A percentile compares a stretch with the other conserved stretches of the same genome.
Conservation (phyloP, 2,113 vertebrate genomes). For the Bostrychus sinensis region DNA sequence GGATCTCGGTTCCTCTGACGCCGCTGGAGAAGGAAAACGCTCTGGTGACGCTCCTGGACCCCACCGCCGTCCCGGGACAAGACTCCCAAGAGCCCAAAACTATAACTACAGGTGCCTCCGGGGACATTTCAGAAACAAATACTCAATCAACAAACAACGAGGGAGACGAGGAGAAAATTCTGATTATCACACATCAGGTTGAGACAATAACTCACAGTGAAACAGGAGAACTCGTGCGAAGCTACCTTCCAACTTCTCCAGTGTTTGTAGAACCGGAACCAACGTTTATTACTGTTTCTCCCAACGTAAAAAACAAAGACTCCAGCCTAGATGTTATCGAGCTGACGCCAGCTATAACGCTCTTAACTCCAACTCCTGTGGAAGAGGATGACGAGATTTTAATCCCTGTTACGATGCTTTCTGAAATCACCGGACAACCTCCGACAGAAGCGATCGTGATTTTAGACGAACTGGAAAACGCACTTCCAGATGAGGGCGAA, state of each 20-base stretch:
- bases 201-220: conserved; percentile 65
- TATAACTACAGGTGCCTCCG: conserved; percentile 23
- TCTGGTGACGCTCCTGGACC: conserved; percentile 60
- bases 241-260: conserved; percentile 45
- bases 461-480: conserved; percentile 41
- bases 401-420: conserved; percentile 38
- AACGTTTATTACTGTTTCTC: conserved; percentile 20
- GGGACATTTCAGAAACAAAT: conserved; percentile 13
- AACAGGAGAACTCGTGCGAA: conserved; percentile 64
- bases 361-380: conserved; percentile 34
- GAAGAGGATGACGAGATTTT: conserved; percentile 8
- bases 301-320: conserved; percentile 45
- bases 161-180: conserved; percentile 44
- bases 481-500: conserved; percentile 43
- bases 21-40: conserved; percentile 64
- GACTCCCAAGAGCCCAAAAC: not conserved
- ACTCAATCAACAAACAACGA: conserved; percentile 25
- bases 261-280: conserved; percentile 16
- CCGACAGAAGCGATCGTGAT: conserved; percentile 28
- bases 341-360: conserved; percentile 16
- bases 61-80: conserved; percentile 32
- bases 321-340: conserved; percentile 26
- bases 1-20: conserved; percentile 25
- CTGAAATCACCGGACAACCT: conserved; percentile 52
- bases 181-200: conserved; percentile 68